Evolutionary conservation across 92 coral and sea anemone genomes (phyloP).

Genomic region (Nematostella vectensis): DNA sequence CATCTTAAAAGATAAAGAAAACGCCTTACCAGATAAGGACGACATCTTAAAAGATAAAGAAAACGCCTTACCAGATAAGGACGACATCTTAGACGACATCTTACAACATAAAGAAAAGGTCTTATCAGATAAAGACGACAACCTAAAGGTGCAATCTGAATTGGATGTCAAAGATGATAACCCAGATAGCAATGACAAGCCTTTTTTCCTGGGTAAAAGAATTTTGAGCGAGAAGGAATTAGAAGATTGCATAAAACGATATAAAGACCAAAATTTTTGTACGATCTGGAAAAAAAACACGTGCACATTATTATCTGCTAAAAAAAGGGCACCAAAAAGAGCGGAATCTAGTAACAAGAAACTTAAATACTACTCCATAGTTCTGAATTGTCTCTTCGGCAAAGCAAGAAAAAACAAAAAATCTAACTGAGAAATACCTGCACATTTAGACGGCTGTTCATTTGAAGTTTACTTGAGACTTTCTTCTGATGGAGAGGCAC

Average conservation of each 20-base stretch:
- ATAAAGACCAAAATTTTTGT: slow-evolving; percentile 40
- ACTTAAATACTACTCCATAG: slow-evolving; percentile 37
- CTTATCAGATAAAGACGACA: background rate
- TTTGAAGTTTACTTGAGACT: slow-evolving; percentile 29
- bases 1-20: background rate
- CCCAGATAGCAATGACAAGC: background rate
- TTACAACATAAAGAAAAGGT: background rate
- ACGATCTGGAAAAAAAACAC: slow-evolving; percentile 30
- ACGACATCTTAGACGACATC: background rate
- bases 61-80: background rate
- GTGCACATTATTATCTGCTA: slow-evolving; percentile 28
- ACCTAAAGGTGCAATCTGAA: background rate
- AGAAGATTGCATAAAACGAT: slow-evolving; percentile 4
- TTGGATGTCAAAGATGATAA: background rate
- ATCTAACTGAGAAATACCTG: slow-evolving; percentile 30
- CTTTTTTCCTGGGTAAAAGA: slow-evolving; percentile 36
- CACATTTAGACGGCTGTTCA: slow-evolving; percentile 42
- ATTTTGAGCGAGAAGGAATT: slow-evolving; percentile 23
- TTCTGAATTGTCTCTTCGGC: slow-evolving; percentile 39
- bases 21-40: background rate
- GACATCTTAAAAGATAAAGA: background rate
- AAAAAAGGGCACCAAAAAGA: slow-evolving; percentile 33
- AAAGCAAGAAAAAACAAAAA: slow-evolving; percentile 14
- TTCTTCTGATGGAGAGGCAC: slow-evolving; percentile 39
- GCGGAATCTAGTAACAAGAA: slow-evolving; percentile 33